Conservation (phyloP, 2,888 invertebrate species). For the Drosophila monieri region DNA sequence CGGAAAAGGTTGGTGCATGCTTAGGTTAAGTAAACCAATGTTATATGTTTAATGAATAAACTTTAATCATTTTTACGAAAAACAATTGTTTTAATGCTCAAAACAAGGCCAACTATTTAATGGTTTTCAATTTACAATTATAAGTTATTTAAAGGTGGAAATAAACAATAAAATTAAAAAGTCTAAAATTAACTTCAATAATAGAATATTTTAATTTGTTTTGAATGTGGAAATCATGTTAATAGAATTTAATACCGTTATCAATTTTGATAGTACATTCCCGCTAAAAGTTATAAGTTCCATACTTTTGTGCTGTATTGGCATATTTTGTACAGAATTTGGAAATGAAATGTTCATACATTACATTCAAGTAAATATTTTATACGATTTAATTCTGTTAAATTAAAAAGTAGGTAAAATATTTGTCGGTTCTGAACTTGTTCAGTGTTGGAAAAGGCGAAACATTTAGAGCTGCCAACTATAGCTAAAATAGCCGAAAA, state of each 20-base stretch:
- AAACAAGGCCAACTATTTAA: background rate
- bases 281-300: background rate
- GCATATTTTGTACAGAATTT: no score
- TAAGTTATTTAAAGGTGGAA: no score
- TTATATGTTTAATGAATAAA: background rate
- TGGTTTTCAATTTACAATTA: no score
- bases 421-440: no score
- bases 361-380: no score
- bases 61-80: background rate
- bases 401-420: no score
- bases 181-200: background rate
- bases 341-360: no score
- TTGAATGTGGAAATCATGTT: background rate
- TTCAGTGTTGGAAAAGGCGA: no score
- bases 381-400: no score
- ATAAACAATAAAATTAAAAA: background rate
- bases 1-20: slow-evolving; percentile 22
- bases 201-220: background rate
- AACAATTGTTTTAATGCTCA: background rate
- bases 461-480: no score
- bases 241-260: background rate
- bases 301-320: background rate
- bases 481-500: no score
- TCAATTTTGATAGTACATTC: background rate
- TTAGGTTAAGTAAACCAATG: slow-evolving; percentile 2